Evolutionary conservation across 2,888 invertebrate genomes (phyloP).

Genomic region (Ornithoptera alexandrae): DNA sequence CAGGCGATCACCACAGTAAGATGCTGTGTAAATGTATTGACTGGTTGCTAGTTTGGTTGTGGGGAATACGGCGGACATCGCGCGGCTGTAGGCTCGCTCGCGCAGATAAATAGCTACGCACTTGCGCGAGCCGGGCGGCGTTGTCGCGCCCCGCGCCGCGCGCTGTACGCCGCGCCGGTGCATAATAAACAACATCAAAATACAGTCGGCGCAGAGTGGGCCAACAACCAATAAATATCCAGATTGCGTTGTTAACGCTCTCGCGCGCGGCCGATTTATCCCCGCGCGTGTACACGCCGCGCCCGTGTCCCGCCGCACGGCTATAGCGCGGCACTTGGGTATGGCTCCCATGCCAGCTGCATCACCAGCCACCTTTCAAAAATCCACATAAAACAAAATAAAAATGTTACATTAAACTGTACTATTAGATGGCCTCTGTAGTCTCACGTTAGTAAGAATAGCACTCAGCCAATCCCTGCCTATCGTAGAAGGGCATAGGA

Average conservation of each 20-base stretch:
- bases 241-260: slow-evolving; percentile 31
- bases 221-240: slow-evolving; percentile 54
- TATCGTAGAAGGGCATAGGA: too few species aligned
- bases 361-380: neutral
- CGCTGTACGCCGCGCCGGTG: slow-evolving; percentile 36
- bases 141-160: slow-evolving; percentile 7
- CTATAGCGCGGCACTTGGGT: neutral
- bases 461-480: too few species aligned
- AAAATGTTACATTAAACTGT: too few species aligned
- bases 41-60: too few species aligned
- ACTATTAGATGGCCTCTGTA: too few species aligned
- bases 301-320: slow-evolving; percentile 19
- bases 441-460: too few species aligned
- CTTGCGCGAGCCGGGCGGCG: too few species aligned
- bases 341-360: neutral
- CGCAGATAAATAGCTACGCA: too few species aligned
- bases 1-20: too few species aligned
- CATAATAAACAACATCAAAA: slow-evolving; percentile 60
- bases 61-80: too few species aligned
- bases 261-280: slow-evolving; percentile 29
- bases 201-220: slow-evolving; percentile 61
- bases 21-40: too few species aligned
- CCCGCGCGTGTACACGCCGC: slow-evolving; percentile 27
- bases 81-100: too few species aligned
- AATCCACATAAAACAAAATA: neutral